Evolutionary conservation across 2,888 invertebrate species (phyloP).

Genomic region (Nowickia ferox): DNA sequence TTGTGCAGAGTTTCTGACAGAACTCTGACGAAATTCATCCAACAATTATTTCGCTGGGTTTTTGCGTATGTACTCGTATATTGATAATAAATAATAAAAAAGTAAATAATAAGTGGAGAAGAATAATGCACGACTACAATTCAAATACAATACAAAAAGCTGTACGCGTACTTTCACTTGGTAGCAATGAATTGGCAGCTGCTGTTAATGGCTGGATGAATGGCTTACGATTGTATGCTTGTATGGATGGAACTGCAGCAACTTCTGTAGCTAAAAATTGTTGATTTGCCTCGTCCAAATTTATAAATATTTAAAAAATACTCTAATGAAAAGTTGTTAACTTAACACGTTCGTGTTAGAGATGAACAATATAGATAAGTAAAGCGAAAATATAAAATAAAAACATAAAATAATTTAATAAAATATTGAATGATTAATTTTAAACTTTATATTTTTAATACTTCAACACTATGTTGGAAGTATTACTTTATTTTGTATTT

Average conservation of each 20-base stretch:
- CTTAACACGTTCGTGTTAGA: conserved; percentile 66
- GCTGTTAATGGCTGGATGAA: conserved; percentile 35
- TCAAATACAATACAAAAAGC: conserved; percentile 10
- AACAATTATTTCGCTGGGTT: too few species aligned
- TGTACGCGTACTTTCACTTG: conserved; percentile 61
- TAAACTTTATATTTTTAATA: background rate
- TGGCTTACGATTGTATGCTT: conserved; percentile 32
- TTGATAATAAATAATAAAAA: conserved; percentile 11
- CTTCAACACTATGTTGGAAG: conserved; percentile 12
- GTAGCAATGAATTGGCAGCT: conserved; percentile 44
- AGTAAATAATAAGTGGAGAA: conserved; percentile 8
- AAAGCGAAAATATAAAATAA: conserved; percentile 34
- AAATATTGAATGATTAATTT: conserved; percentile 44
- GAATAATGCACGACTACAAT: conserved; percentile 23
- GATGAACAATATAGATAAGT: conserved; percentile 55
- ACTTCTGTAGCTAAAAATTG: conserved; percentile 10
- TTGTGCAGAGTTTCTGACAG: too few species aligned
- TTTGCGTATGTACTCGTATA: background rate
- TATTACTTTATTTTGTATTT: background rate
- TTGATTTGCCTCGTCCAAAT: conserved; percentile 27
- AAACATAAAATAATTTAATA: conserved; percentile 49
- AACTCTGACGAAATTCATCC: too few species aligned
- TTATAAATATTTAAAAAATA: conserved; percentile 38
- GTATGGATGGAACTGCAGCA: conserved; percentile 26
- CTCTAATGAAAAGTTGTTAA: conserved; percentile 61